Percentiles rank a stretch among this genome's conserved stretches.
Evolutionary conservation across 1,140 invertebrate species (phyloP).

Genomic region (Bombus waltoni): DNA sequence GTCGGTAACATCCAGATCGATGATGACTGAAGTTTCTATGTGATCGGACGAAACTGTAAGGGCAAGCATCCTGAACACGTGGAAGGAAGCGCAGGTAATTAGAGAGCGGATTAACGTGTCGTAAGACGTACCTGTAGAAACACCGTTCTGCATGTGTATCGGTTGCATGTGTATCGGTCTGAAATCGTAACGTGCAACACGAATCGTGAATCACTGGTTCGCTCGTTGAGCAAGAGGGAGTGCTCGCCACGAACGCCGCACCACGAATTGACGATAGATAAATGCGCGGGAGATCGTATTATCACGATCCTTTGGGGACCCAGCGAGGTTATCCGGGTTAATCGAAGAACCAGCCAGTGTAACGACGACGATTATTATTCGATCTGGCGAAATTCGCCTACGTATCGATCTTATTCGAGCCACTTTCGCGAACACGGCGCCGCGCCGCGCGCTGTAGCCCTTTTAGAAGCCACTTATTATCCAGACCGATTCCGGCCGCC

Average conservation of each 20-base stretch:
- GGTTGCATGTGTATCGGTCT: constrained; percentile 31
- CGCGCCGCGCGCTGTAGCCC: constrained; percentile 5
- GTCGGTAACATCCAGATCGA: background rate
- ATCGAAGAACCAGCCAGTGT: constrained; percentile 64
- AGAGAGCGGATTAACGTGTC: constrained; percentile 55
- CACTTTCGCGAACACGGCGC: constrained; percentile 26
- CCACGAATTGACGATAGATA: constrained; percentile 66
- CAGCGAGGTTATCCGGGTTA: constrained; percentile 69
- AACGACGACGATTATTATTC: constrained; percentile 63
- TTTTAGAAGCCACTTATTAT: constrained; percentile 45
- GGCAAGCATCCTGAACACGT: background rate
- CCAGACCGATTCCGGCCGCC: background rate
- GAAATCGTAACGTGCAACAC: constrained; percentile 60
- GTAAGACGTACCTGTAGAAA: constrained; percentile 24
- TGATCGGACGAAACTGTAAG: background rate
- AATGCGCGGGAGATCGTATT: constrained; percentile 65
- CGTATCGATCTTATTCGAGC: constrained; percentile 41
- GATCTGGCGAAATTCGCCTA: constrained; percentile 51
- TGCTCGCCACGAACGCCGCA: constrained; percentile 45
- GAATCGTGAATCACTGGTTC: constrained; percentile 71
- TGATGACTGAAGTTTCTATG: background rate
- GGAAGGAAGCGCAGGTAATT: constrained; percentile 54
- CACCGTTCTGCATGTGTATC: background rate
- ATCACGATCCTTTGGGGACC: constrained; percentile 66
- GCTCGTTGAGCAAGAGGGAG: constrained; percentile 57